Evolutionary conservation across 2,113 vertebrate genomes (phyloP), one percentile per base, ranked within the genome.

Genomic region (Alexandromys fortis): DNA sequence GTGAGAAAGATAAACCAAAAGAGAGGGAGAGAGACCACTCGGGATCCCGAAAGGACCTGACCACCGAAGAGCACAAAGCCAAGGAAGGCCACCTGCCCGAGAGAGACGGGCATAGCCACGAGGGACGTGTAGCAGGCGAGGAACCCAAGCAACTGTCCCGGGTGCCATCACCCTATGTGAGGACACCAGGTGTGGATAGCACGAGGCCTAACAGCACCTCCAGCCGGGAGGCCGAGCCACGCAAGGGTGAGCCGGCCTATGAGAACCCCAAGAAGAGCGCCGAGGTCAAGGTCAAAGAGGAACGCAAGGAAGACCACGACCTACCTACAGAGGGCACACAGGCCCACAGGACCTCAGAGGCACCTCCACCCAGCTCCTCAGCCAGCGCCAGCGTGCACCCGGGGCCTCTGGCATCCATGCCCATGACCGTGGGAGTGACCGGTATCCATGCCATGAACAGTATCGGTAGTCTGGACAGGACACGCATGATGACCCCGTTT

Each of bases 261-360:
- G 99, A 99, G 89, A 99, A 98, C 95, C 98, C 98, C 96, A 99
- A 99, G 98, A 99, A 99, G 98, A 98, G 92, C 97, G 24, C 97
- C 0, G 99, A 99, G 98, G 98, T 99, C 92, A 99, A 99, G 98
- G 99, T 99, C 96, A 99, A 99, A 98, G 99, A 99, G 98, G 99
- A 99, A 95, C 98, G 99, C 91, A 99, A 99, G 96, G 99, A 99
- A 98, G 99, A 99, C 78, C 99, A 99, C 1, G 99, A 99, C n/a
- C 98, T 98, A 92, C 97, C 98, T 0, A 45, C 98, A 0, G 99
- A 99, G 94, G 98, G 98, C 96, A 33, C 89, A 5, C 89, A 98
- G 73, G 98, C 98, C 90, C 99, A 99, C 70, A 98, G 99, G 94
- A 92, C 98, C 11, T 96, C 96, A 26, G 99, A 98, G 96, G 99